Percentiles rank a stretch among this genome's conserved stretches.
phyloP scores from a whole-genome alignment of 1,140 invertebrate genomes.

The Aphis gossypii region DNA sequence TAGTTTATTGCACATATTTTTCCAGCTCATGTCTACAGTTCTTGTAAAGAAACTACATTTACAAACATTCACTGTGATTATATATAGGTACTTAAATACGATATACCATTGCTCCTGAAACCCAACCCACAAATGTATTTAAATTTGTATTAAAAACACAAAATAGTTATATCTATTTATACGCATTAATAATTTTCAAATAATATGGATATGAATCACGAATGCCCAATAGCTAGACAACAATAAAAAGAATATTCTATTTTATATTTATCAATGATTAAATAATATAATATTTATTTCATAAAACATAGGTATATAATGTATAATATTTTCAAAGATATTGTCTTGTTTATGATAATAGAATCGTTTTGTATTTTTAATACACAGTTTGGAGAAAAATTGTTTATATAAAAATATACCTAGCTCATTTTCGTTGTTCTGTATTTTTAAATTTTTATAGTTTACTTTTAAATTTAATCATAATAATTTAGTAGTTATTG shows the following conservation, averaged over 20 bases:
- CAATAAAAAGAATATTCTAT: background rate
- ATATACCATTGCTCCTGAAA: background rate
- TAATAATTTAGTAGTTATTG: background rate
- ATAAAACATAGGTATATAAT: background rate
- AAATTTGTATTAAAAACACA: background rate
- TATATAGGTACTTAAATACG: background rate
- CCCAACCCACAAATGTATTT: background rate
- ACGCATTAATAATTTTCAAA: background rate
- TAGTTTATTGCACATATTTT: slow-evolving; percentile 16
- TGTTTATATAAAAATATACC: background rate
- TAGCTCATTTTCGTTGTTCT: background rate
- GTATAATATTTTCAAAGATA: background rate
- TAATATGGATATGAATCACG: background rate
- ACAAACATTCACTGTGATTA: background rate
- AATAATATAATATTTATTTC: background rate
- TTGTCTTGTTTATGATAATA: background rate
- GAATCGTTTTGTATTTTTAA: background rate
- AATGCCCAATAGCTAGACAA: background rate
- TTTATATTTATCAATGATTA: too few species aligned
- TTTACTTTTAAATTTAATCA: background rate
- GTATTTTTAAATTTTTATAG: background rate
- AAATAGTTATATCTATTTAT: background rate
- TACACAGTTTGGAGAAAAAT: background rate
- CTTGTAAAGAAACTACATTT: background rate
- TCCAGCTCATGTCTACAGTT: background rate